Percentiles rank a stretch among this genome's conserved stretches.
Conservation (phyloP, 2,113 vertebrate genomes). For the Ursus arctos region DNA sequence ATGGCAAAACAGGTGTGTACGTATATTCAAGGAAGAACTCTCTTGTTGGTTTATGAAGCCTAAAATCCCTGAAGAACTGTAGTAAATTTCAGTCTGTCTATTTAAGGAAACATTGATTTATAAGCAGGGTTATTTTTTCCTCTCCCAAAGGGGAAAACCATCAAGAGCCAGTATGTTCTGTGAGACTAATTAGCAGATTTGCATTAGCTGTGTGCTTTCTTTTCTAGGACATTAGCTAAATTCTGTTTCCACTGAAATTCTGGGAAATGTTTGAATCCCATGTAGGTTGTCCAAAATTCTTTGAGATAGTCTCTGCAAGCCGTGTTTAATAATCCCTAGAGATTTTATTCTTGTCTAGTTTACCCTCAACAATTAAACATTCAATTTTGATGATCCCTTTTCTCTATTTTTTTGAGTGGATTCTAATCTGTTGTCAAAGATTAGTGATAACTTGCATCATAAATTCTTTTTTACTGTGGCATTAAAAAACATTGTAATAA, state of each 20-base stretch:
- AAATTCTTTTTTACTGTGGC: background rate
- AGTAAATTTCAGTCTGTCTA: constrained; percentile 5
- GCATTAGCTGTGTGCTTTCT: background rate
- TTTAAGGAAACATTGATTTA: constrained; percentile 44
- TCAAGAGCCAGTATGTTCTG: background rate
- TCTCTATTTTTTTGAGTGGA: background rate
- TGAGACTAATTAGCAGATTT: constrained; percentile 40
- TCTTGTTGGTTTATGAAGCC: background rate
- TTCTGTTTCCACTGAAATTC: constrained; percentile 21
- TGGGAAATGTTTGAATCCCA: constrained; percentile 22
- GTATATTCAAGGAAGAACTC: background rate
- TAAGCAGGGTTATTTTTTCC: constrained; percentile 41
- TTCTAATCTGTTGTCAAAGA: constrained; percentile 16
- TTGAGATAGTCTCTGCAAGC: background rate
- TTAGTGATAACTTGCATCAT: background rate
- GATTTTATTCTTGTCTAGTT: constrained; percentile 4
- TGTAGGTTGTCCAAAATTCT: background rate
- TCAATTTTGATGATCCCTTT: background rate
- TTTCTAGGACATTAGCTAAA: constrained; percentile 53
- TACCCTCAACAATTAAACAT: background rate
- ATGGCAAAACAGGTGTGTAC: background rate
- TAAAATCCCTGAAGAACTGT: constrained; percentile 18
- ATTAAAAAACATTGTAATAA: background rate
- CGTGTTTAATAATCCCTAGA: background rate
- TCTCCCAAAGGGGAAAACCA: constrained; percentile 3